Conservation (phyloP, 2,888 invertebrate genomes). For the Ormyrus nitidulus region DNA sequence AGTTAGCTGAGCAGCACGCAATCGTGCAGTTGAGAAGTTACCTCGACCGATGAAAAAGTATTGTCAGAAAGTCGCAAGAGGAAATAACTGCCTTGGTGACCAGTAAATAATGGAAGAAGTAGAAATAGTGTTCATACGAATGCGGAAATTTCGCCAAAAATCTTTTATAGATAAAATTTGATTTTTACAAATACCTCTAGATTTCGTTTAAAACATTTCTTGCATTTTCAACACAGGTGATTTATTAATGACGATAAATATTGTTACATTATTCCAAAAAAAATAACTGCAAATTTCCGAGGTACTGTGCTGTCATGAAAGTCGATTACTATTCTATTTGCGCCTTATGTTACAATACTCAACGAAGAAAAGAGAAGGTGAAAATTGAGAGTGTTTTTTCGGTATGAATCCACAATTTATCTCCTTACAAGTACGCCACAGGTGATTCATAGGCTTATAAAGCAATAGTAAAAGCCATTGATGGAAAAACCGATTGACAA, state of each 20-base stretch:
- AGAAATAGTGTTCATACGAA: not conserved
- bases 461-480: not conserved
- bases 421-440: not conserved
- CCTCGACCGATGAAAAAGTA: conserved; percentile 7
- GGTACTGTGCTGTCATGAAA: too few relatives aligned
- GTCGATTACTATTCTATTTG: too few relatives aligned
- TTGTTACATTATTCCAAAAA: not conserved
- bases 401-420: conserved; percentile 6
- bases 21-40: conserved; percentile 5
- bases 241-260: not conserved
- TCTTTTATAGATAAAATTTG: too few relatives aligned
- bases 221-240: not conserved
- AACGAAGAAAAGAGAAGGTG: too few relatives aligned
- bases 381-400: too few relatives aligned
- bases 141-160: too few relatives aligned
- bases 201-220: too few relatives aligned
- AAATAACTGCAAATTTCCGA: not conserved
- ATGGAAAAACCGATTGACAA: conserved; percentile 8
- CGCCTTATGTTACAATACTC: too few relatives aligned
- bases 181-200: too few relatives aligned
- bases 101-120: not conserved
- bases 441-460: conserved; percentile 3
- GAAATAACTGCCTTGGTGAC: not conserved
- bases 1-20: conserved; percentile 8
- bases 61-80: not conserved